Base-by-base conservation (phyloP, 2,113 vertebrate species). In the Ameiurus melas region DNA sequence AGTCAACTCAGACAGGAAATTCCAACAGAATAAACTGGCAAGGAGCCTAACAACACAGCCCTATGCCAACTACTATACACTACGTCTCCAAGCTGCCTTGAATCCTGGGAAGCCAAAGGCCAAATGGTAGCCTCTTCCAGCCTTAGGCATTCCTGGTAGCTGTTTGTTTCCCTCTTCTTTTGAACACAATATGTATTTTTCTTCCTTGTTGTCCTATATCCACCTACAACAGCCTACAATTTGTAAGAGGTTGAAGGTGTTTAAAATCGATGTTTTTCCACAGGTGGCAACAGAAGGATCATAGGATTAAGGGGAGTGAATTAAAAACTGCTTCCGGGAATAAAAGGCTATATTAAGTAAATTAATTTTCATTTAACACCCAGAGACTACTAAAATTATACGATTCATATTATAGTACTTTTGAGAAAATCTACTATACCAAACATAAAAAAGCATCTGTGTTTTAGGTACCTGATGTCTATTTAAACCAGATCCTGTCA, bases 1-100 rank as follows among this genome's bases (percentile, higher is more conserved):
- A 95, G 94, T 94, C 95, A 91, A 96, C 95, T 95, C 94, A 97
- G 95, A 96, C 97, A 97, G 96, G 97, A 98, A 98, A 97, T 98
- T 97, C 97, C 96, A 97, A 91, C 93, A 95, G 94, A 94, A 96
- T 94, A 95, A 96, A 93, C 95, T 97, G 96, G 96, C 96, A 91
- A 90, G 90, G 90, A 91, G 96, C 96, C 95, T 97, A 97, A 98
- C 96, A 94, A 97, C 95, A 96, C 93, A 96, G 91, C 81, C n/a
- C 90, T 89, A 92, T 96, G 96, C 96, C 96, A 97, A 95, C 93
- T 91, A 90, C 93, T 94, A 92, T 92, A 95, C 89, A 91, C 71
- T 90, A 91, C 92, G 71, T 89, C 83, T 90, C 70, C 87, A 88
- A 92, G 91, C 91, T 92, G 90, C 88, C 88, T 88, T 91, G 93